Base-by-base conservation (phyloP, 2,797 vertebrate genomes). In the Vespertilio murinus region DNA sequence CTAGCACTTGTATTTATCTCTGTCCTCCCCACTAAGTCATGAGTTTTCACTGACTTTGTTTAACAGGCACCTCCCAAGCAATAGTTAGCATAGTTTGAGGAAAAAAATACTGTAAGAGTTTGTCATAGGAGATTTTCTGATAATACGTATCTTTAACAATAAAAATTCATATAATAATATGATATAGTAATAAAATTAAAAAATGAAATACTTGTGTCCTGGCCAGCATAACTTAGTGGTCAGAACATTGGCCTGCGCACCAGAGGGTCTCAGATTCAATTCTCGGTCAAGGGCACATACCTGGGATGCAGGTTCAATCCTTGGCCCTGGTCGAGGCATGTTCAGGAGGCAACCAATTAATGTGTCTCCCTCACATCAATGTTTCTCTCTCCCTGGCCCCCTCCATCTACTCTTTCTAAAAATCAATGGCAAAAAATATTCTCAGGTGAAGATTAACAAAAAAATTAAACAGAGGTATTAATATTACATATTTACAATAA, bases 161-260 rank as follows among this genome's bases (percentile, higher is more conserved):
- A 78, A 40, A 78, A 94, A 78, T 84, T 38, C 17, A 20, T 49
- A 64, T 38, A 22, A 11, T 25, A 35, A 77, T 35, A 33, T 75
- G 47, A 47, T 33, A 74, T 25, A 88, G 6, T 35, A 70, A 92
- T 65, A 80, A 77, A 92, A 79, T 82, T 64, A 81, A 77, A 94
- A 94, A 64, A 30, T 90, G 75, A 74, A 67, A 87, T 64, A 64
- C 28, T 30, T 61, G 12, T 61, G 5, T 12, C 56, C 56, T 61
- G 56, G 56, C 25, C 25, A 61, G 56, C 56, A 61, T 61, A 28
- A 30, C 12, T 61, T 5, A 61, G 25, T 61, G 25, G 56, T 61
- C 30, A 28, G 25, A 14, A 6, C 56, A 61, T 61, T 13, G 5
- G 28, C 56, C 56, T 61, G 56, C 5, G 2, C 12, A 61, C 28